A percentile compares a stretch with the other conserved stretches of the same genome.
Evolutionary conservation across 2,113 vertebrate genomes (phyloP).

Genomic region (Bufo gargarizans): DNA sequence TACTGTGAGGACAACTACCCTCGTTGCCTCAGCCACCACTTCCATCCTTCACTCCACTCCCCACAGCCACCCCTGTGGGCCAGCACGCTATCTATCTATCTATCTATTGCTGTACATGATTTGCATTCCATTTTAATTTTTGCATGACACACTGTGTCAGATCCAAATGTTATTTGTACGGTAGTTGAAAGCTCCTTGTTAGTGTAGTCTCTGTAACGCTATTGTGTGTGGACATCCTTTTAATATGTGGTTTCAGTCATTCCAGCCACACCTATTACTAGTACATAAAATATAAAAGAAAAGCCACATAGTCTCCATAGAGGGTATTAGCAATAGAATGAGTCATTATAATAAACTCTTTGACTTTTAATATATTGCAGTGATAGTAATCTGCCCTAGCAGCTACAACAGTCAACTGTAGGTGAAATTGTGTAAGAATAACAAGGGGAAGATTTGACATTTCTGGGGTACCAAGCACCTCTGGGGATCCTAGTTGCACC

Average conservation of each 20-base stretch:
- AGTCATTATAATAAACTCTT: background rate
- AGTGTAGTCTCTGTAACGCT: background rate
- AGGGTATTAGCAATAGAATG: background rate
- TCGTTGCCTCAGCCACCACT: too few species aligned
- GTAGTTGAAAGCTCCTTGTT: background rate
- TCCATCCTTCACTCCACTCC: too few species aligned
- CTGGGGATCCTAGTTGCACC: too few species aligned
- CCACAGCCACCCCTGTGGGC: too few species aligned
- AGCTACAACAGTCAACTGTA: too few species aligned
- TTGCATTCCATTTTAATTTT: too few species aligned
- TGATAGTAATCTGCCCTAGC: too few species aligned
- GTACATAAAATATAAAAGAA: background rate
- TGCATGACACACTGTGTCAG: background rate
- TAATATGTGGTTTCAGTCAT: background rate
- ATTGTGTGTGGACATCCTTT: background rate
- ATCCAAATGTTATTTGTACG: background rate
- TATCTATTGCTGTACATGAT: background rate
- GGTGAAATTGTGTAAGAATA: too few species aligned
- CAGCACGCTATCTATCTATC: background rate
- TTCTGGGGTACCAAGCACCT: too few species aligned
- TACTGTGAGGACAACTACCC: too few species aligned
- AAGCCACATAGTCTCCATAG: background rate
- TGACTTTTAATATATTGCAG: background rate
- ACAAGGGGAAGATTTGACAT: too few species aligned
- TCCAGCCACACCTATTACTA: background rate